These are phyloP conservation scores for Rhagologus leucostigma DNA, from an alignment of 2,113 vertebrate genomes.

Conservation along the genomic window DNA sequence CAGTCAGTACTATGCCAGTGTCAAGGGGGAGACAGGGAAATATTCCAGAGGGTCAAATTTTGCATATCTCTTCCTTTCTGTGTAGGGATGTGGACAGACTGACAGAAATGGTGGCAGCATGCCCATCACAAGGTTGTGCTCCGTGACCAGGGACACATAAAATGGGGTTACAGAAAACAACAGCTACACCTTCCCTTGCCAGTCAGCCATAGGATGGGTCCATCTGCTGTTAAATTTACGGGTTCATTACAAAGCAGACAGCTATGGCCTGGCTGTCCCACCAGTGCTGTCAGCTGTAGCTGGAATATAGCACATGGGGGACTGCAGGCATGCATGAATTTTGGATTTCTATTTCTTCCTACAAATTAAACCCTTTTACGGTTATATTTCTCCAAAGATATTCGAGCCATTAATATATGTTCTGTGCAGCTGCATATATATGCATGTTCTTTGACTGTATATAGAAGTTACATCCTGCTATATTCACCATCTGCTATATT, in stretches of 20 bases:
- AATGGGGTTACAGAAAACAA: not conserved
- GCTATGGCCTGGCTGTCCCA: not conserved
- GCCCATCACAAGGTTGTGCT: not conserved
- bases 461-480: conserved; percentile 17
- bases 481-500: not conserved
- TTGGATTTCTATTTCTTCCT: conserved; percentile 25
- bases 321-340: not conserved
- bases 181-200: not conserved
- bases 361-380: conserved; percentile 5
- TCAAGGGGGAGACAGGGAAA: not conserved
- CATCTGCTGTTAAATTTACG: not conserved
- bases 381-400: conserved; percentile 13
- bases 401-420: not conserved
- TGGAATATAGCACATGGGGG: not conserved
- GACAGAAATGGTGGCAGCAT: not conserved
- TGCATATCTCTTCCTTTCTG: not conserved
- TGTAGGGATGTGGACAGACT: not conserved
- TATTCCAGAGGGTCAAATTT: not conserved
- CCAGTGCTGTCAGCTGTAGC: not conserved
- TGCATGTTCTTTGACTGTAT: not conserved
- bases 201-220: not conserved
- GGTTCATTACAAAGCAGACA: not conserved
- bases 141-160: not conserved
- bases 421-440: not conserved
- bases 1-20: not conserved